phyloP scores from a whole-genome alignment of 2,113 vertebrate species.

The Sebastes fasciatus region DNA sequence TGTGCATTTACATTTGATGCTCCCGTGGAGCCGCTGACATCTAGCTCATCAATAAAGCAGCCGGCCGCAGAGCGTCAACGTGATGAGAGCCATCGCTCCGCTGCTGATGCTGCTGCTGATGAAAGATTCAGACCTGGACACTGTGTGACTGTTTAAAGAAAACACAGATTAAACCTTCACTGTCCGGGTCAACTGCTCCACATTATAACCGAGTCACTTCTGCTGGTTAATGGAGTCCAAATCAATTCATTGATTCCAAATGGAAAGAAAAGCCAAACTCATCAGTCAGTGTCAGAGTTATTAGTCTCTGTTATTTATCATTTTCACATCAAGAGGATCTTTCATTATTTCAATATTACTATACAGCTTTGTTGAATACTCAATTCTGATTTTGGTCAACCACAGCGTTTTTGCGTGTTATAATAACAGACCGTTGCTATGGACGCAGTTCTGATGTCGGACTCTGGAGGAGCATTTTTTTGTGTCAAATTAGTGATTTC shows the following conservation, averaged over 20 bases:
- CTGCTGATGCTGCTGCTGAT: constrained; percentile 21
- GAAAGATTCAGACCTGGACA: constrained; percentile 39
- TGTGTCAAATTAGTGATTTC: no score
- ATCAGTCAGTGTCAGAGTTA: neutral
- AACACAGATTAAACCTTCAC: neutral
- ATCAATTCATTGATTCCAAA: neutral
- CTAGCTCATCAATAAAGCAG: constrained; percentile 58
- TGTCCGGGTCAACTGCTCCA: neutral
- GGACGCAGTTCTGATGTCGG: no score
- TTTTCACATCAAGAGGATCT: neutral
- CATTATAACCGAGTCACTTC: neutral
- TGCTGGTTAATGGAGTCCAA: neutral
- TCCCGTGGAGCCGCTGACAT: neutral
- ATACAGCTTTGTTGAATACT: no score
- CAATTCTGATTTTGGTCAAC: no score
- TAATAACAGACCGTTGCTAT: no score
- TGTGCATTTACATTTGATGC: neutral
- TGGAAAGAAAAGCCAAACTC: neutral
- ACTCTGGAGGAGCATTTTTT: no score
- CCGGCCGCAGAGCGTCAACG: neutral
- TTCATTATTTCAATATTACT: neutral
- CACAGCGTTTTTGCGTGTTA: no score
- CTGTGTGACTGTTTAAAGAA: neutral
- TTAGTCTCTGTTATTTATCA: neutral
- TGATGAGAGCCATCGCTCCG: constrained; percentile 7